These are phyloP conservation scores for Bombus soroeensis DNA, from an alignment of 1,140 invertebrate species.

Conservation along the genomic window DNA sequence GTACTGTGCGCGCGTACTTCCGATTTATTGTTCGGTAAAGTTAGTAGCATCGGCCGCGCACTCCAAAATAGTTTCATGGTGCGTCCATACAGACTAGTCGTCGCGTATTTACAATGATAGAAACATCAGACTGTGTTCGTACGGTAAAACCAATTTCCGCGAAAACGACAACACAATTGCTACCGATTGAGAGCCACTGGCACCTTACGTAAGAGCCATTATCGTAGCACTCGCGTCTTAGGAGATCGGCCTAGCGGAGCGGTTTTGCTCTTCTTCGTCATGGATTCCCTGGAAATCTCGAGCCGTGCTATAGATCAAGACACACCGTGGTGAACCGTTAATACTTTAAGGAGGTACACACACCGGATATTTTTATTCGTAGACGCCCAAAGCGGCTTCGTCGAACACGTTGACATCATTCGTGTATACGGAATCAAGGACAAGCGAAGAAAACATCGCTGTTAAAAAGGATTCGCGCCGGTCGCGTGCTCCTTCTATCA, in stretches of 20 bases:
- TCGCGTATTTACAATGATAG: background rate
- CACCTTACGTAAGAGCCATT: slow-evolving; percentile 55
- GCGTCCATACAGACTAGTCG: background rate
- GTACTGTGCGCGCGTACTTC: background rate
- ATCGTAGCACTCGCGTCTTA: slow-evolving; percentile 33
- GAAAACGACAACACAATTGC: slow-evolving; percentile 1
- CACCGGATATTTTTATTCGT: slow-evolving; percentile 56
- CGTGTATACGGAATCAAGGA: slow-evolving; percentile 54
- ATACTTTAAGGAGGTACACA: slow-evolving; percentile 48
- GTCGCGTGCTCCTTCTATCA: background rate
- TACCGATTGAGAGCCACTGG: slow-evolving; percentile 22
- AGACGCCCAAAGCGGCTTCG: slow-evolving; percentile 34
- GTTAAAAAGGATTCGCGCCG: slow-evolving; percentile 26
- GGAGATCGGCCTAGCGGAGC: slow-evolving; percentile 38
- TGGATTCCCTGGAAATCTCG: slow-evolving; percentile 52
- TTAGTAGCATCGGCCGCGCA: background rate
- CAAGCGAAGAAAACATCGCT: slow-evolving; percentile 45
- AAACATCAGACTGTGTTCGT: background rate
- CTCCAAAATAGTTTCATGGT: slow-evolving; percentile 11
- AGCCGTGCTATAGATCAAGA: slow-evolving; percentile 1
- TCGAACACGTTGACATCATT: slow-evolving; percentile 60
- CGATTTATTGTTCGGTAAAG: slow-evolving; percentile 14
- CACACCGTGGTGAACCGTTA: background rate
- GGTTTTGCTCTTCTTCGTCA: background rate
- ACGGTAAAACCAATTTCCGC: background rate